phyloP scores from a whole-genome alignment of 2,113 vertebrate genomes.

The Tenrec ecaudatus region DNA sequence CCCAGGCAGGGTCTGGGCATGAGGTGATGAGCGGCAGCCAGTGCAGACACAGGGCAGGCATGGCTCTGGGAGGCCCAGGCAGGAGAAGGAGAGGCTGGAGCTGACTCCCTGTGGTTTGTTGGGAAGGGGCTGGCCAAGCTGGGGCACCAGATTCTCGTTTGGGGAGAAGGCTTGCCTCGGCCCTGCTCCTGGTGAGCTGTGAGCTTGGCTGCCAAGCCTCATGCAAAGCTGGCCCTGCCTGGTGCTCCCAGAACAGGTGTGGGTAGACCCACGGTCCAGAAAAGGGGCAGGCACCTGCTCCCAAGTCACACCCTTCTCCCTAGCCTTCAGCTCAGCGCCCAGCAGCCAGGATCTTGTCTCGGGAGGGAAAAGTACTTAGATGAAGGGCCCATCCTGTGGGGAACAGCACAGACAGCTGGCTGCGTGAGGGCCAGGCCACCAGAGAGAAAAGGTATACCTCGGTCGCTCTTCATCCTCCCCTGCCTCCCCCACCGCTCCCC shows the following conservation, averaged over 20 bases:
- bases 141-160: background rate
- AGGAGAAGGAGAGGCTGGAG: background rate
- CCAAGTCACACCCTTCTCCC: background rate
- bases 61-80: constrained; percentile 2
- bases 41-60: background rate
- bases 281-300: background rate
- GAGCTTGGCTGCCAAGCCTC: background rate
- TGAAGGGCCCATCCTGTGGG: background rate
- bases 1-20: constrained; percentile 1
- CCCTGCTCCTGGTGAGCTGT: background rate
- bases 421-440: background rate
- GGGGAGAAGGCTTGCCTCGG: background rate
- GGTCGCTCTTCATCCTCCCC: background rate
- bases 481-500: no score
- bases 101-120: background rate
- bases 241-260: background rate
- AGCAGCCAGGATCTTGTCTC: background rate
- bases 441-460: background rate
- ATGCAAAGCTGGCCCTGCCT: background rate
- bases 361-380: background rate
- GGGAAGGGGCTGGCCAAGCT: background rate
- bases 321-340: background rate
- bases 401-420: background rate
- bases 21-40: background rate
- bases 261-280: background rate